Conservation (phyloP, 92 coral and sea anemone genomes). For the Epizoanthus scotinus region DNA sequence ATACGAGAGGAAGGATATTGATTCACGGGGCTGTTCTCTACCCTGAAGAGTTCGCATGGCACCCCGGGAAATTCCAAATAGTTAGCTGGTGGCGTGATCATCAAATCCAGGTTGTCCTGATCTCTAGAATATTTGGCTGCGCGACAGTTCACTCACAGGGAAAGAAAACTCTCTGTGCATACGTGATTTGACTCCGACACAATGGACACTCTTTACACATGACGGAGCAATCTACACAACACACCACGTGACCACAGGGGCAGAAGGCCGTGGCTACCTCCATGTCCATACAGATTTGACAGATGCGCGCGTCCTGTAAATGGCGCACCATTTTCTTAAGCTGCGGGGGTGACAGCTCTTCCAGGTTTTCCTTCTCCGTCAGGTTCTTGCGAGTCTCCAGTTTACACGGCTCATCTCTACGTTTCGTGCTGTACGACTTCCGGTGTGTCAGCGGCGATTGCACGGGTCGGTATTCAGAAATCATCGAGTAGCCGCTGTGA, state of each 20-base stretch:
- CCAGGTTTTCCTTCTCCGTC: constrained; percentile 64
- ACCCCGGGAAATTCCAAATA: neutral
- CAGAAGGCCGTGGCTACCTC: constrained; percentile 99
- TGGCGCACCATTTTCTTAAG: constrained; percentile 88
- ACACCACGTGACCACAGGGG: constrained; percentile 99
- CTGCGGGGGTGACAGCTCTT: constrained; percentile 71
- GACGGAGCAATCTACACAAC: constrained; percentile 96
- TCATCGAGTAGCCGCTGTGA: constrained; percentile 52
- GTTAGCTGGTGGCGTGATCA: neutral
- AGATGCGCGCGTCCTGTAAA: constrained; percentile 91
- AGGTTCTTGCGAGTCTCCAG: constrained; percentile 54
- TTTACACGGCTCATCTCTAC: constrained; percentile 59
- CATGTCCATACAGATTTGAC: constrained; percentile 98
- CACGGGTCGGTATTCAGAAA: constrained; percentile 94
- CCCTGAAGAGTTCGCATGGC: no score
- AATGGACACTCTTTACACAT: constrained; percentile 98
- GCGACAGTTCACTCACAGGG: constrained; percentile 70
- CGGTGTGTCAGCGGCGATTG: constrained; percentile 97
- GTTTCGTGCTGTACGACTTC: constrained; percentile 62
- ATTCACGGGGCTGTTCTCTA: no score
- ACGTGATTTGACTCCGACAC: constrained; percentile 95
- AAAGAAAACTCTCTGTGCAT: constrained; percentile 96
- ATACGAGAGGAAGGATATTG: no score
- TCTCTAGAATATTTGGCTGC: neutral
- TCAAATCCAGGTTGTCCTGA: neutral